Evolutionary conservation across 2,888 invertebrate species (phyloP).

Genomic region (Alcis repandata): DNA sequence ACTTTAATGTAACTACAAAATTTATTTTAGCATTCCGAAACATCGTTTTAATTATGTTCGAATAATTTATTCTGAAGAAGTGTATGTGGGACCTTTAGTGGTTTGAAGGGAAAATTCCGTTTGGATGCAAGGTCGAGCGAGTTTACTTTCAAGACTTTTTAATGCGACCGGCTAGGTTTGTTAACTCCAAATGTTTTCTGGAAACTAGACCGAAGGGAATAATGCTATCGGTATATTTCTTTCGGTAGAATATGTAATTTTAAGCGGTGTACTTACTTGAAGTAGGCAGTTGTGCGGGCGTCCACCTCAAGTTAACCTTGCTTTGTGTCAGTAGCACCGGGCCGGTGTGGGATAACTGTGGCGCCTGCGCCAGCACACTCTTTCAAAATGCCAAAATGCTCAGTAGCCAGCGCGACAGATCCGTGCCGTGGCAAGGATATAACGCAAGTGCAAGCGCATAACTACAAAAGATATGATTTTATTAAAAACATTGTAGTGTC

Average conservation of each 20-base stretch:
- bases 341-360: slow-evolving; percentile 73
- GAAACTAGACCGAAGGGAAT: background rate
- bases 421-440: background rate
- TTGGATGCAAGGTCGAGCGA: slow-evolving; percentile 56
- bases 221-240: slow-evolving; percentile 56
- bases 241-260: slow-evolving; percentile 71
- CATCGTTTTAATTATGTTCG: slow-evolving; percentile 9
- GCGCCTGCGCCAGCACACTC: slow-evolving; percentile 62
- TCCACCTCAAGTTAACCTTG: slow-evolving; percentile 81
- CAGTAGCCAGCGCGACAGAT: background rate
- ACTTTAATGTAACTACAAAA: slow-evolving; percentile 26
- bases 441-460: too few species aligned
- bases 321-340: slow-evolving; percentile 81
- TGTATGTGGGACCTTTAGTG: slow-evolving; percentile 7
- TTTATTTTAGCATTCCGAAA: slow-evolving; percentile 9
- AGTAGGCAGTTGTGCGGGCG: slow-evolving; percentile 67
- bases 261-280: slow-evolving; percentile 56
- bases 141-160: slow-evolving; percentile 51
- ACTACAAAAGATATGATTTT: too few species aligned
- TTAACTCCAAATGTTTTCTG: background rate
- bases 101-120: slow-evolving; percentile 52
- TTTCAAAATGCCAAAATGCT: slow-evolving; percentile 67
- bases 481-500: too few species aligned
- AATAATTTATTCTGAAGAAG: slow-evolving; percentile 11
- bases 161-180: background rate